A percentile compares a stretch with the other conserved stretches of the same genome.
These are phyloP conservation scores for Callitettix versicolor DNA, from an alignment of 1,140 invertebrate genomes.

Conservation along the genomic window DNA sequence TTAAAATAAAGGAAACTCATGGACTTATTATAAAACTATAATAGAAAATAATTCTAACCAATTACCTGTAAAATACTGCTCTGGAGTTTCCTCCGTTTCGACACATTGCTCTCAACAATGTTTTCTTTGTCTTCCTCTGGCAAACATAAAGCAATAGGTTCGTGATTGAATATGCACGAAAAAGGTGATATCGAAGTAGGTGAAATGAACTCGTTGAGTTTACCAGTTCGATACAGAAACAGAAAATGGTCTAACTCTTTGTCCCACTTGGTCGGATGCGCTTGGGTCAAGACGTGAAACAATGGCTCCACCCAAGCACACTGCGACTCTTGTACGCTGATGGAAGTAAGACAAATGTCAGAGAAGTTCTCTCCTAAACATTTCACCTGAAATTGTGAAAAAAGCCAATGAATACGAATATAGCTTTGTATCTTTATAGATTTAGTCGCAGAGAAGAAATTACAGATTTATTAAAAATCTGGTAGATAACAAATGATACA, in stretches of 20 bases:
- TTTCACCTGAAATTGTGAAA: conserved; percentile 8
- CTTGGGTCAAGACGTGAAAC: conserved; percentile 21
- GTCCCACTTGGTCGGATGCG: conserved; percentile 25
- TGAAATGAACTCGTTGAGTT: conserved; percentile 6
- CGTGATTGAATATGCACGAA: conserved; percentile 24
- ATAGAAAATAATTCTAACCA: no score
- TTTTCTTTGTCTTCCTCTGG: conserved; percentile 28
- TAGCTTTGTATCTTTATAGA: no score
- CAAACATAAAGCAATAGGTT: conserved; percentile 18
- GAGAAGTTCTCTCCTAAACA: conserved; percentile 17
- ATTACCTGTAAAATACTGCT: conserved; percentile 19
- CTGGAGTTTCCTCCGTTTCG: conserved; percentile 20
- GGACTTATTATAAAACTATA: no score
- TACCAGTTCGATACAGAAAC: conserved; percentile 12
- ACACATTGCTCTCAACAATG: conserved; percentile 16
- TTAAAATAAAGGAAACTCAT: no score
- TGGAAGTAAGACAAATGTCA: conserved; percentile 6
- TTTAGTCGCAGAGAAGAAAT: no score
- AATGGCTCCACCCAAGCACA: conserved; percentile 24
- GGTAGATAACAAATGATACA: no score
- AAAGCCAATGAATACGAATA: not conserved
- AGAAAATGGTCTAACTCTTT: conserved; percentile 26
- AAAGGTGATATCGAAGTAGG: conserved; percentile 22
- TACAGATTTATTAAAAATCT: no score
- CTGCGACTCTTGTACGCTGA: conserved; percentile 19